phyloP scores from a whole-genome alignment of 2,888 invertebrate genomes.

The Dendrolimus pini region DNA sequence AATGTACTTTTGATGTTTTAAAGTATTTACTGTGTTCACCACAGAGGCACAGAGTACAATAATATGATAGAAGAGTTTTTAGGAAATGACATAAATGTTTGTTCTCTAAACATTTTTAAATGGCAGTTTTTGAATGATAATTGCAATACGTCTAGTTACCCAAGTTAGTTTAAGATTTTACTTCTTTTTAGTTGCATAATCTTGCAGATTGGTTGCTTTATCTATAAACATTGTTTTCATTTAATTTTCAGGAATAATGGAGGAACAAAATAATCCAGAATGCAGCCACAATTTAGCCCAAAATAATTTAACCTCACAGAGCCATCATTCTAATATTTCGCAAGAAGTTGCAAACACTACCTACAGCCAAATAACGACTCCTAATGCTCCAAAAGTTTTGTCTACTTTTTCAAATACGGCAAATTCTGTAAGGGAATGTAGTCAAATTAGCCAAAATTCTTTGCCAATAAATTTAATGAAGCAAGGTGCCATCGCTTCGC shows the following conservation, averaged over 20 bases:
- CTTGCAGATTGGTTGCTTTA: no score
- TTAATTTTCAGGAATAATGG: neutral
- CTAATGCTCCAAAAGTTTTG: constrained; percentile 8
- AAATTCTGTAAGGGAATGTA: neutral
- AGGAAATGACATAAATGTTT: no score
- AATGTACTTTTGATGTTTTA: no score
- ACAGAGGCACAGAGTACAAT: no score
- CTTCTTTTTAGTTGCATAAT: no score
- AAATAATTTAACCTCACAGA: neutral
- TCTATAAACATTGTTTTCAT: constrained; percentile 11
- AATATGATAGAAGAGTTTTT: no score
- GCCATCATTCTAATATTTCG: neutral
- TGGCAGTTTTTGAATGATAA: no score
- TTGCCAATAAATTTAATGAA: neutral
- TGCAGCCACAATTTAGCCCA: constrained; percentile 6
- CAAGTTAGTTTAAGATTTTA: no score
- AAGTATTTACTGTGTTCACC: no score
- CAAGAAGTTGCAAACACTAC: neutral
- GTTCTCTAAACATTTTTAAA: no score
- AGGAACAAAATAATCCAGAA: constrained; percentile 1
- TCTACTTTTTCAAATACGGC: neutral
- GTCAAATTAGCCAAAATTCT: neutral
- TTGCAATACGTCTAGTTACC: no score
- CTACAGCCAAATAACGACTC: neutral
- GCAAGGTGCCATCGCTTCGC: constrained; percentile 16